Conservation (phyloP, 2,797 vertebrate genomes). For the Urocyon cinereoargenteus region DNA sequence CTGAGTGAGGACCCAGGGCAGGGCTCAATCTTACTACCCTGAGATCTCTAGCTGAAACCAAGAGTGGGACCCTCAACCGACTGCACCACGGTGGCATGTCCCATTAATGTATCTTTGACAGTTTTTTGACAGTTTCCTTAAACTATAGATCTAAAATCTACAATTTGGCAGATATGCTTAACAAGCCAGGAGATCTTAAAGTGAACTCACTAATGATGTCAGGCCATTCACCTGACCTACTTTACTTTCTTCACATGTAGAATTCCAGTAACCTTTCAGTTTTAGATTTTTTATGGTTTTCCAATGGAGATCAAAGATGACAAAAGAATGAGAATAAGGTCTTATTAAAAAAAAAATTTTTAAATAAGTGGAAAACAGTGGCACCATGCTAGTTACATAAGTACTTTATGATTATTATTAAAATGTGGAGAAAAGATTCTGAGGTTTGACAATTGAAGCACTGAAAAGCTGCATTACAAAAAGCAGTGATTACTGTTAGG, state of each 20-base stretch:
- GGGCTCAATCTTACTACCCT: neutral
- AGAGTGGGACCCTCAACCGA: neutral
- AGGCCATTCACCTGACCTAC: neutral
- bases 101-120: neutral
- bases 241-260: neutral
- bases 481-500: neutral
- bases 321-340: slow-evolving; percentile 9
- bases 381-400: neutral
- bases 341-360: neutral
- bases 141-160: neutral
- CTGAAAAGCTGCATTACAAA: neutral
- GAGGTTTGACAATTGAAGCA: neutral
- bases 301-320: slow-evolving; percentile 29
- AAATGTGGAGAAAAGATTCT: neutral
- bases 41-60: neutral
- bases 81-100: neutral
- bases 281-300: neutral
- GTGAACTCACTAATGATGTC: neutral
- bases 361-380: neutral
- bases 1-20: neutral
- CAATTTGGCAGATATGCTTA: neutral
- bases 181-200: neutral
- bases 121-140: neutral
- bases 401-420: neutral
- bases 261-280: neutral